phyloP scores from a whole-genome alignment of 2,888 invertebrate genomes.

The Polietes domitor region DNA sequence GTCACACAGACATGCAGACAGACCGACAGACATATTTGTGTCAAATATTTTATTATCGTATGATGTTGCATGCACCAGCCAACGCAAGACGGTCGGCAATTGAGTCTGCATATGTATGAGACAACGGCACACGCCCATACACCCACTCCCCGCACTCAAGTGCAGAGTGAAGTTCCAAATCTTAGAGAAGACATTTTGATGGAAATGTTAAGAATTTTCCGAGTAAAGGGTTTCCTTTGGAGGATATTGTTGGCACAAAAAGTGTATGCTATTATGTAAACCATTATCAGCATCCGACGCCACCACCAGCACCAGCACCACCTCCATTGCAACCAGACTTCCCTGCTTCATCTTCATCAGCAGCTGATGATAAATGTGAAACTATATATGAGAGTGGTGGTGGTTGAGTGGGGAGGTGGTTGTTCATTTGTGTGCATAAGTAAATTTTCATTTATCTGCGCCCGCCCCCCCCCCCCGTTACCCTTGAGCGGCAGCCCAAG shows the following conservation, averaged over 20 bases:
- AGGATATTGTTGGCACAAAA: conserved; percentile 3
- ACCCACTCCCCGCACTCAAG: background rate
- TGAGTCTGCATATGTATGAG: background rate
- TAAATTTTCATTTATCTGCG: conserved; percentile 25
- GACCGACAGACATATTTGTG: conserved; percentile 33
- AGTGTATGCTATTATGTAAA: background rate
- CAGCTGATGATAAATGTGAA: background rate
- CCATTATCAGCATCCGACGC: conserved; percentile 23
- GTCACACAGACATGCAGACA: conserved; percentile 2
- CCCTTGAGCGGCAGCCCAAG: background rate
- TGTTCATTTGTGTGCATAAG: conserved; percentile 36
- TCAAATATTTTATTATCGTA: conserved; percentile 26
- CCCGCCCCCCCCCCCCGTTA: background rate
- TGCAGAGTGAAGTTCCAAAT: conserved; percentile 17
- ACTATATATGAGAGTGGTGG: background rate
- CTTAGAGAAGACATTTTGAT: conserved; percentile 41
- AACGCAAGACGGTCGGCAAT: background rate
- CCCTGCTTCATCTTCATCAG: conserved; percentile 1
- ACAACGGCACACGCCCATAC: background rate
- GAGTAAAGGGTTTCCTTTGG: background rate
- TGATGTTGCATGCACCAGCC: conserved; percentile 17
- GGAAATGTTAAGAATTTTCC: conserved; percentile 48
- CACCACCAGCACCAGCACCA: background rate
- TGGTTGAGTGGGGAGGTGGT: conserved; percentile 43
- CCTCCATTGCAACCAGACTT: too few relatives aligned